Evolutionary conservation across 92 coral and sea anemone genomes (phyloP).

Genomic region (Zoanthus sansibaricus): DNA sequence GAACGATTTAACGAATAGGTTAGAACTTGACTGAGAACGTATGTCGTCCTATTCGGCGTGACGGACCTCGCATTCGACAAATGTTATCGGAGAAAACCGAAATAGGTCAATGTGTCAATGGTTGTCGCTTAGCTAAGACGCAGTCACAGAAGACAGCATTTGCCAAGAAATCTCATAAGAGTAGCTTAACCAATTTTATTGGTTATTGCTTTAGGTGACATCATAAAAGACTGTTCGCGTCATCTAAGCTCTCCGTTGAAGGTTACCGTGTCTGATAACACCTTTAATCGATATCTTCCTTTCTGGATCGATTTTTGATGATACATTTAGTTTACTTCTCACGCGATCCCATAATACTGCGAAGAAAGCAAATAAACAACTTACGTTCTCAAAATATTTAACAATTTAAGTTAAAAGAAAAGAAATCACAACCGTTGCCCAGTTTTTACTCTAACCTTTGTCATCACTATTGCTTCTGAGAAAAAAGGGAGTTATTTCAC

Average conservation of each 20-base stretch:
- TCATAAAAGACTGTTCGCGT: neutral
- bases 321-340: neutral
- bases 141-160: neutral
- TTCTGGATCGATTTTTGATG: neutral
- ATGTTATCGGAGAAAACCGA: neutral
- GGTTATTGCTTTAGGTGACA: neutral
- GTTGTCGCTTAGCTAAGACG: neutral
- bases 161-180: neutral
- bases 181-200: neutral
- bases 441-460: too few relatives aligned
- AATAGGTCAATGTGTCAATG: neutral
- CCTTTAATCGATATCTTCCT: neutral
- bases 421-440: neutral
- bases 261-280: neutral
- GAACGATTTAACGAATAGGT: too few relatives aligned
- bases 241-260: neutral
- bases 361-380: neutral
- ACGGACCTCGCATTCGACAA: neutral
- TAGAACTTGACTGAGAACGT: too few relatives aligned
- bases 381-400: neutral
- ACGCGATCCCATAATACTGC: constrained; percentile 30
- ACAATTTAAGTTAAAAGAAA: neutral
- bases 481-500: too few relatives aligned
- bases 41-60: neutral
- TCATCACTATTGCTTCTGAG: too few relatives aligned